These are phyloP conservation scores for Pygoscelis adeliae DNA, from an alignment of 2,113 vertebrate genomes.

Conservation along the genomic window DNA sequence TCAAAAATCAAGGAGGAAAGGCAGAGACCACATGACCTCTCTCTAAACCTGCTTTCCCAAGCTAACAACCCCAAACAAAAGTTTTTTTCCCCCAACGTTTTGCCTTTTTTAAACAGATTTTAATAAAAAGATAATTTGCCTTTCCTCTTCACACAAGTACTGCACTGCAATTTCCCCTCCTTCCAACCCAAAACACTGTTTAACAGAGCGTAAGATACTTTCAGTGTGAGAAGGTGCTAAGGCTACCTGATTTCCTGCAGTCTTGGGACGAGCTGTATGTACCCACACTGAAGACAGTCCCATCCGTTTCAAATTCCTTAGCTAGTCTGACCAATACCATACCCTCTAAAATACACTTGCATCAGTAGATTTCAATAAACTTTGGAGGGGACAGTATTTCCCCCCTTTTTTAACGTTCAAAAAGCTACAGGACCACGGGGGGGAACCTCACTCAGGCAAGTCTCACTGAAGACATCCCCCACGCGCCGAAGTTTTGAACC, in stretches of 20 bases:
- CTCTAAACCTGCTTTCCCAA: not conserved
- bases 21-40: not conserved
- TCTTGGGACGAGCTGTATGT: rapidly evolving
- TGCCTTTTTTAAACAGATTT: not conserved
- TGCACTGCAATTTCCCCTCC: not conserved
- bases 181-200: not conserved
- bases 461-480: not conserved
- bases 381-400: not conserved
- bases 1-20: not conserved
- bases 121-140: not conserved
- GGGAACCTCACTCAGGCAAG: not conserved
- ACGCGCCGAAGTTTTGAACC: rapidly evolving
- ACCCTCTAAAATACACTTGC: not conserved
- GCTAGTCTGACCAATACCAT: not conserved
- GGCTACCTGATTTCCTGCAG: not conserved
- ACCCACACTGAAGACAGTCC: not conserved
- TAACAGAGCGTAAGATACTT: not conserved
- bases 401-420: not conserved
- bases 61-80: not conserved
- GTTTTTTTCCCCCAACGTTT: not conserved
- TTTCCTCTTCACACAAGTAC: not conserved
- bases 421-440: not conserved
- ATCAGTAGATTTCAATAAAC: not conserved
- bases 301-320: not conserved
- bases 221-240: not conserved